Conservation (phyloP, 2,888 invertebrate genomes). For the Heliconius sara region DNA sequence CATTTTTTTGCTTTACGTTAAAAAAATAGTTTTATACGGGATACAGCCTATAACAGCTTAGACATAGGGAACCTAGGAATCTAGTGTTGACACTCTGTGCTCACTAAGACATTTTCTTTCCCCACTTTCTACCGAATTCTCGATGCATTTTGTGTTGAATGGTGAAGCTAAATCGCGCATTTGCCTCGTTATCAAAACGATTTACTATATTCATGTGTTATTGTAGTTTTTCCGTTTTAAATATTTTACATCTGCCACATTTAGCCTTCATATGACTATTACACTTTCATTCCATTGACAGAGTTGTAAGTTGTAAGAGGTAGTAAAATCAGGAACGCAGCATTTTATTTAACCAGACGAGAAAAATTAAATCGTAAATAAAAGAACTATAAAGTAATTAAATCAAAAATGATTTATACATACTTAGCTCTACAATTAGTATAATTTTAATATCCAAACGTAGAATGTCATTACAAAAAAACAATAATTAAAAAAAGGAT, state of each 20-base stretch:
- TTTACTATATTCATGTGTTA: not conserved
- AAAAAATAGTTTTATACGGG: no score
- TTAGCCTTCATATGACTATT: not conserved
- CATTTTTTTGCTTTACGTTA: no score
- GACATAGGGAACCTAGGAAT: no score
- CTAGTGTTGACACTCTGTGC: no score
- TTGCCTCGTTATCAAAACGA: no score
- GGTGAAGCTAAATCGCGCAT: no score
- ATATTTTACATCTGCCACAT: not conserved
- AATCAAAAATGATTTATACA: slow-evolving; percentile 7
- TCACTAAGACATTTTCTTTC: no score
- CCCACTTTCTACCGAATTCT: no score
- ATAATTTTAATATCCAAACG: slow-evolving; percentile 12
- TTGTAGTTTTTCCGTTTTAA: not conserved
- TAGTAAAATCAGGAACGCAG: not conserved
- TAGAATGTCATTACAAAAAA: slow-evolving; percentile 25
- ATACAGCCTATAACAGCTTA: no score
- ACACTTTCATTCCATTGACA: not conserved
- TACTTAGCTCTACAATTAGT: slow-evolving; percentile 2
- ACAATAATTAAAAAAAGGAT: slow-evolving; percentile 46
- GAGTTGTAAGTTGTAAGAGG: no score
- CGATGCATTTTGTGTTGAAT: no score
- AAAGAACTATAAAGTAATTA: slow-evolving; percentile 1
- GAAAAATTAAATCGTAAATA: not conserved
- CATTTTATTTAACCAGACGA: not conserved